phyloP scores from a whole-genome alignment of 2,797 vertebrate genomes.

The Scarus forsteni region DNA sequence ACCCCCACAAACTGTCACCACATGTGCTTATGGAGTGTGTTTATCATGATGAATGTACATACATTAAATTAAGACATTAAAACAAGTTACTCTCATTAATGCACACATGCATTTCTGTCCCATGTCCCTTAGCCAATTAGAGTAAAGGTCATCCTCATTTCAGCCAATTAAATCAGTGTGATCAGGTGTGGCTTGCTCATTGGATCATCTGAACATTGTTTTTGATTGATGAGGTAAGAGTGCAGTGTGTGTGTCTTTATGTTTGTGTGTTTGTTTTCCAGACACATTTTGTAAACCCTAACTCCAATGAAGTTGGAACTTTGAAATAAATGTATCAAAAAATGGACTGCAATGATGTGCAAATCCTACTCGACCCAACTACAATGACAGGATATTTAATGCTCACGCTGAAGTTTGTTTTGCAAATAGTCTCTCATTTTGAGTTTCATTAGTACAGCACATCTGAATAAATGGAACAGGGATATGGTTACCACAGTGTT shows the following conservation, averaged over 20 bases:
- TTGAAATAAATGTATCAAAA: too few relatives aligned
- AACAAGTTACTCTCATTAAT: conserved; percentile 29
- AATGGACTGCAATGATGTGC: too few relatives aligned
- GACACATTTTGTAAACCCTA: too few relatives aligned
- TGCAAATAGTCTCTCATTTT: too few relatives aligned
- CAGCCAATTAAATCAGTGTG: conserved; percentile 67
- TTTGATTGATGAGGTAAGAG: conserved; percentile 62
- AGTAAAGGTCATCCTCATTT: conserved; percentile 70
- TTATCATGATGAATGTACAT: conserved; percentile 28
- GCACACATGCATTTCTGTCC: conserved; percentile 16
- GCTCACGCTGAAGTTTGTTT: too few relatives aligned
- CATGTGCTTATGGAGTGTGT: neutral
- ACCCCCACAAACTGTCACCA: conserved; percentile 2
- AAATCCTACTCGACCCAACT: too few relatives aligned
- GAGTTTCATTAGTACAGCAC: too few relatives aligned
- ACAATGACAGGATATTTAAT: too few relatives aligned
- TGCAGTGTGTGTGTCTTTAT: conserved; percentile 14
- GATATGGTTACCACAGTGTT: too few relatives aligned
- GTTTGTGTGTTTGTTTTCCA: conserved; percentile 2
- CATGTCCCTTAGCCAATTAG: conserved; percentile 64
- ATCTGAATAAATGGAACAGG: too few relatives aligned
- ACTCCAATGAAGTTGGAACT: too few relatives aligned
- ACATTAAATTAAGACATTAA: conserved; percentile 29
- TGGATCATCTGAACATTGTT: conserved; percentile 58
- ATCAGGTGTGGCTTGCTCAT: conserved; percentile 61